Evolutionary conservation across 2,113 vertebrate genomes (phyloP).

Genomic region (Chaetodon trifascialis): DNA sequence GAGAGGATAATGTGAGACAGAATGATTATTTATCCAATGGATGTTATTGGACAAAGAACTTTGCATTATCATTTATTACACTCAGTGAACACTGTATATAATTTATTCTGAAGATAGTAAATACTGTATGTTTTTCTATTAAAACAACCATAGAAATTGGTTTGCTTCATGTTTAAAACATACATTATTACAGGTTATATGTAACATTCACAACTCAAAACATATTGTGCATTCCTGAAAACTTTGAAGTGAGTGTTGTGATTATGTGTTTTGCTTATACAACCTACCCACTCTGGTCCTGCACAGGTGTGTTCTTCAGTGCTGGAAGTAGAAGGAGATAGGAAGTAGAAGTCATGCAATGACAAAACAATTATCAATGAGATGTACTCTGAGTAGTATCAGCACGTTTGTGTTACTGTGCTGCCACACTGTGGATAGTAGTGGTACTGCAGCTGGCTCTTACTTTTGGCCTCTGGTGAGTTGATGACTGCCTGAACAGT

Average conservation of each 20-base stretch:
- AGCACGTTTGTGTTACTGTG: background rate
- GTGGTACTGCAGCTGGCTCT: constrained; percentile 9
- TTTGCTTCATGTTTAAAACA: background rate
- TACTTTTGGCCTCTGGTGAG: constrained; percentile 50
- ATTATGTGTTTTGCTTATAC: background rate
- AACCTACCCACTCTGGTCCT: constrained; percentile 58
- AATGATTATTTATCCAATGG: background rate
- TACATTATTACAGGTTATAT: background rate
- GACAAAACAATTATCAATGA: accelerated
- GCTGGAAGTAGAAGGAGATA: constrained; percentile 49
- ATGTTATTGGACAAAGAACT: background rate
- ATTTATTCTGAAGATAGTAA: background rate
- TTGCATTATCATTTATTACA: background rate
- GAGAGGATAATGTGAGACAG: background rate
- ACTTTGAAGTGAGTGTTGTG: no score
- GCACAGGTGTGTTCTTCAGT: constrained; percentile 50
- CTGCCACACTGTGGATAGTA: constrained; percentile 47
- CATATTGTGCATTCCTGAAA: background rate
- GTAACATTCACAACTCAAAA: background rate
- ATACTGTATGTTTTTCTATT: background rate
- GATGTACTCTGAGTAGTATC: background rate
- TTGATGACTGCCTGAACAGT: constrained; percentile 75
- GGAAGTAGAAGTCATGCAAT: background rate
- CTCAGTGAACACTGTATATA: background rate
- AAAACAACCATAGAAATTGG: background rate